Conservation (phyloP, 2,113 vertebrate species). For the Clarias gariepinus region DNA sequence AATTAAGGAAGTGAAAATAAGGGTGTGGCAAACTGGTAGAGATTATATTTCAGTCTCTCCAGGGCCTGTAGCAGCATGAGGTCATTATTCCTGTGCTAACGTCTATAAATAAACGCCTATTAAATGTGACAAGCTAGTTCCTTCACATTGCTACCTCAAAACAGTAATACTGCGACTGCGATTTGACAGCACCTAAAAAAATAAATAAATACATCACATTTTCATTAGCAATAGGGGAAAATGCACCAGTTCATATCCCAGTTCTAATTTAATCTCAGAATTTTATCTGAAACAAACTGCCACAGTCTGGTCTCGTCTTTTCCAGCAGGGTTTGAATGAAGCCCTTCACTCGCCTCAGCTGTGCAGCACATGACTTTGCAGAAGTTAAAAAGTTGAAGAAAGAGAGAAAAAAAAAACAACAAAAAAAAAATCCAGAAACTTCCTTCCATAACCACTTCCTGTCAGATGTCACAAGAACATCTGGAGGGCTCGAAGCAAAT, state of each 20-base stretch:
- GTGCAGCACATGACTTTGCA: constrained; percentile 25
- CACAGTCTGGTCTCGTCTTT: not conserved
- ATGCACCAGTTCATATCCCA: not conserved
- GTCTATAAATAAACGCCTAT: not conserved
- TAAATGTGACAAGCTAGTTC: not conserved
- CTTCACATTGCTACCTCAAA: not conserved
- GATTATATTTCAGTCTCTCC: constrained; percentile 30
- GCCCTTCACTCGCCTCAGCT: not conserved
- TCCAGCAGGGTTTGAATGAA: not conserved
- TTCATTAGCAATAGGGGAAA: not conserved
- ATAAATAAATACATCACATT: not conserved
- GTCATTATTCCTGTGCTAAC: not conserved
- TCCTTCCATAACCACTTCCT: constrained; percentile 49
- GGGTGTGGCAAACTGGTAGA: constrained; percentile 35
- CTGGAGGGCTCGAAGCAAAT: constrained; percentile 21
- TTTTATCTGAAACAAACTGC: not conserved
- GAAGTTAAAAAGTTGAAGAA: not conserved
- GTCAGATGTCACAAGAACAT: constrained; percentile 23
- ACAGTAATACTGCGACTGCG: not conserved
- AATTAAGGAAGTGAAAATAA: constrained; percentile 63
- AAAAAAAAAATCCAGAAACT: constrained; percentile 1
- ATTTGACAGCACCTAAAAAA: not conserved
- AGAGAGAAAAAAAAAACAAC: constrained; percentile 12
- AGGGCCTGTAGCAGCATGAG: constrained; percentile 9
- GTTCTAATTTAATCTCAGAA: not conserved